These are phyloP conservation scores for Australoheros facetus DNA, from an alignment of 2,797 vertebrate genomes.

Conservation along the genomic window DNA sequence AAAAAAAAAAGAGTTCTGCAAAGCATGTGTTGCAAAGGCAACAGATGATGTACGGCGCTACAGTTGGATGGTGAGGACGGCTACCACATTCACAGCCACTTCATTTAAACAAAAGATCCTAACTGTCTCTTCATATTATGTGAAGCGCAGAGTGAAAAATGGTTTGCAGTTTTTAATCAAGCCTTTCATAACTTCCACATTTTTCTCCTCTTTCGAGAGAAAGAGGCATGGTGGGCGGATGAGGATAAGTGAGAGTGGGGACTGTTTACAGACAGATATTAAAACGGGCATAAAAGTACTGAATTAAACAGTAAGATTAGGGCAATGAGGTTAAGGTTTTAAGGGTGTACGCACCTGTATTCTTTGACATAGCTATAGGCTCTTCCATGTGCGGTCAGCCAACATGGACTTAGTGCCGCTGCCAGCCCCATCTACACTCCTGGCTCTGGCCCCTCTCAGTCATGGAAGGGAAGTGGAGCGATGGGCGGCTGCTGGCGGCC, in stretches of 20 bases:
- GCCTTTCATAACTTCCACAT: conserved; percentile 49
- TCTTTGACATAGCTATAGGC: conserved; percentile 23
- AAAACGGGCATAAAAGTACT: conserved; percentile 32
- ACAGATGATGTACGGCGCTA: conserved; percentile 31
- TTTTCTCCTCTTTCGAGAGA: conserved; percentile 23
- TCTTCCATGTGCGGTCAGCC: conserved; percentile 25
- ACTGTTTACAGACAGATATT: conserved; percentile 54
- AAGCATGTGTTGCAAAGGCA: conserved; percentile 27
- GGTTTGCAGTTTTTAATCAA: conserved; percentile 65
- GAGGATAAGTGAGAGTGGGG: not conserved
- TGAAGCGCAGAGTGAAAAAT: conserved; percentile 44
- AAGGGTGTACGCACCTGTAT: not conserved
- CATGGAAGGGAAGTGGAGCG: conserved; percentile 66
- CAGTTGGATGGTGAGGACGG: conserved; percentile 26
- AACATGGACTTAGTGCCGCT: conserved; percentile 15
- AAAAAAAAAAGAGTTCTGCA: conserved; percentile 10
- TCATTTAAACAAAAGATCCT: conserved; percentile 53
- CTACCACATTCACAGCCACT: conserved; percentile 18
- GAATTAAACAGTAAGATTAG: conserved; percentile 24
- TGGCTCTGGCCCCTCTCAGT: conserved; percentile 56
- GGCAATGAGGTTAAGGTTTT: conserved; percentile 3
- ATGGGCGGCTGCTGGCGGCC: conserved; percentile 69
- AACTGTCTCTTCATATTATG: conserved; percentile 40
- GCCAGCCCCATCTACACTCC: conserved; percentile 50
- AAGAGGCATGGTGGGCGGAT: conserved; percentile 7